Base-by-base conservation (phyloP, 1,140 invertebrate species). In the Muscidifurax raptorellus region DNA sequence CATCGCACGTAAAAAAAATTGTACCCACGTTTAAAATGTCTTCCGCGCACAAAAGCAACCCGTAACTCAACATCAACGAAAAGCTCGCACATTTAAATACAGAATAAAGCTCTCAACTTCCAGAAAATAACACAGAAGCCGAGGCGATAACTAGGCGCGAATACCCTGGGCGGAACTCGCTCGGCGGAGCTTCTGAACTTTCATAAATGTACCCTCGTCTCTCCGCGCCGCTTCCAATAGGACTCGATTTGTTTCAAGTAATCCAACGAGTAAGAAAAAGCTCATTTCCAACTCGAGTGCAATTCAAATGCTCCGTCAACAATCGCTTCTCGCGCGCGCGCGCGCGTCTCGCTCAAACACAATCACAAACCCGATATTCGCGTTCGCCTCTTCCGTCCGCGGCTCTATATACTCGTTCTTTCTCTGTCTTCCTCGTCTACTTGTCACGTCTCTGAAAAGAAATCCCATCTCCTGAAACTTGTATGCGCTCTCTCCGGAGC, bases 231-330 rank as follows among this genome's bases (percentile, higher is more conserved):
- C 27, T 13, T 59, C 28, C 64, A 27, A n/a, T 76, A 27, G 15
- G 9, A 67, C 77, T 85, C 40, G 25, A 77, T 80, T 67, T 85
- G 59, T 81, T 76, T 77, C 64, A 72, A 85, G 64, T 77, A 80
- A 81, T 69, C 30, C 36, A 25, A 32, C 40, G 59, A 4, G n/a
- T 0, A 40, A 75, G 77, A 71, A 77, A 81, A 81, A 81, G 79
- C 72, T 85, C 72, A 71, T 81, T 85, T 81, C 40, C 74, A 82
- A 28, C 79, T 81, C 30, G 28, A 85, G 72, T 78, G 78, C 28
- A 69, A 77, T 85, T 85, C 72, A 85, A 85, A 81, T 81, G 64
- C n/a, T 81, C 12, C 64, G 74, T 84, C 64, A 83, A 83, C 82
- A 72, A 72, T 83, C 66, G 69, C 74, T 83, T 77, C 36, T 67